Percentiles rank a stretch among this genome's conserved stretches.
Conservation (phyloP, 2,797 vertebrate genomes). For the Gastrophryne carolinensis region DNA sequence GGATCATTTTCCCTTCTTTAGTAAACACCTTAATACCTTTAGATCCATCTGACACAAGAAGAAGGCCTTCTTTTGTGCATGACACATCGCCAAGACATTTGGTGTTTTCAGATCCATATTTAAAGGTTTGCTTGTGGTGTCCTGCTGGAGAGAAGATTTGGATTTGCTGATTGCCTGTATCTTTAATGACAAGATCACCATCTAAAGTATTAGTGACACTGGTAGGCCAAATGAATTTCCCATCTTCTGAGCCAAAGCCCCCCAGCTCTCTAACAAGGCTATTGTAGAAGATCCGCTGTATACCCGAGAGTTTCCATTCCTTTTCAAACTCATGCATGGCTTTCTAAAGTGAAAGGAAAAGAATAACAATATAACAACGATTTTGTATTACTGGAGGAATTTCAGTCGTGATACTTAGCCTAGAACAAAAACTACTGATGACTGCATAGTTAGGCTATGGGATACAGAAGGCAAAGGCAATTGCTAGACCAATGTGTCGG, state of each 20-base stretch:
- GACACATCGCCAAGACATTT: slow-evolving; percentile 36
- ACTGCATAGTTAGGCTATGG: too few species aligned
- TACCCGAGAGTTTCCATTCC: slow-evolving; percentile 51
- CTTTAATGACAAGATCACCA: slow-evolving; percentile 43
- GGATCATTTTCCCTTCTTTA: slow-evolving; percentile 45
- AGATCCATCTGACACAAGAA: slow-evolving; percentile 27
- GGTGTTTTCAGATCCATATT: slow-evolving; percentile 11
- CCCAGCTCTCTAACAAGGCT: slow-evolving; percentile 42
- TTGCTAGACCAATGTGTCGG: too few species aligned
- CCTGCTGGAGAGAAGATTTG: slow-evolving; percentile 12
- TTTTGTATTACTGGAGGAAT: too few species aligned
- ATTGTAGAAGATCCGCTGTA: slow-evolving; percentile 53
- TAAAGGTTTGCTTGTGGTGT: slow-evolving; percentile 28
- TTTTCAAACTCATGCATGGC: slow-evolving; percentile 43
- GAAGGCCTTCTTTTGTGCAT: slow-evolving; percentile 30
- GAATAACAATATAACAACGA: too few species aligned
- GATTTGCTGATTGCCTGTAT: slow-evolving; percentile 29
- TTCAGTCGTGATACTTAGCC: background rate
- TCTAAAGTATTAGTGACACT: slow-evolving; percentile 35
- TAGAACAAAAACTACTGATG: background rate
- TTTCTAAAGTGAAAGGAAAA: slow-evolving; percentile 44
- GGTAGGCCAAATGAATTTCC: slow-evolving; percentile 47
- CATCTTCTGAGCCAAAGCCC: slow-evolving; percentile 15
- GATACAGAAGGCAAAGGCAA: too few species aligned
- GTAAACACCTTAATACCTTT: slow-evolving; percentile 52